Conservation (phyloP, 2,113 vertebrate genomes). For the Dromiciops gliroides region DNA sequence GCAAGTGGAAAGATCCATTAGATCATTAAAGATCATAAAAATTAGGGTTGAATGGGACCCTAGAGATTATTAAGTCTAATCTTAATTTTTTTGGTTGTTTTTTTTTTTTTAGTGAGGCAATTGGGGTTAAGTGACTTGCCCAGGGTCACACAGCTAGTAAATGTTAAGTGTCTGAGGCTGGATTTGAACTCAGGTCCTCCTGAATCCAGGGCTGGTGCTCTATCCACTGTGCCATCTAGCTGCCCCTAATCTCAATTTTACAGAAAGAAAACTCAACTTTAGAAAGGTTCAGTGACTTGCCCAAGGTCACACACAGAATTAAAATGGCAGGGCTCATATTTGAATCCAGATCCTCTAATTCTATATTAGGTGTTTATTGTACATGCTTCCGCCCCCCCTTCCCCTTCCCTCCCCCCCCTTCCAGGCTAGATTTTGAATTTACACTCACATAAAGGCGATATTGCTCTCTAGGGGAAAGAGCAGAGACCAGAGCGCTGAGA, state of each 20-base stretch:
- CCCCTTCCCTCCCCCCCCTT: neutral
- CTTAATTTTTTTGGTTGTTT: too few relatives aligned
- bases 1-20: neutral
- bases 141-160: neutral
- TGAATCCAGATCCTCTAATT: neutral
- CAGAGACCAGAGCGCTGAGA: neutral
- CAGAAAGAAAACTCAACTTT: too few relatives aligned
- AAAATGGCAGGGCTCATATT: neutral
- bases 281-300: too few relatives aligned
- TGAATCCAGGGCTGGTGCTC: too few relatives aligned
- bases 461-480: neutral
- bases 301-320: neutral
- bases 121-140: neutral
- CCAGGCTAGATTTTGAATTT: neutral
- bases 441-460: neutral
- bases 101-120: too few relatives aligned
- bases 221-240: too few relatives aligned
- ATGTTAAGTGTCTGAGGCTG: too few relatives aligned
- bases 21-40: neutral
- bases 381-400: neutral
- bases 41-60: neutral
- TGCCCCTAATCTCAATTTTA: too few relatives aligned
- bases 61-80: neutral
- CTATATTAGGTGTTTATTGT: neutral
- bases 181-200: too few relatives aligned